Conservation (phyloP, 2,797 vertebrate genomes). For the Fistularia commersonii region DNA sequence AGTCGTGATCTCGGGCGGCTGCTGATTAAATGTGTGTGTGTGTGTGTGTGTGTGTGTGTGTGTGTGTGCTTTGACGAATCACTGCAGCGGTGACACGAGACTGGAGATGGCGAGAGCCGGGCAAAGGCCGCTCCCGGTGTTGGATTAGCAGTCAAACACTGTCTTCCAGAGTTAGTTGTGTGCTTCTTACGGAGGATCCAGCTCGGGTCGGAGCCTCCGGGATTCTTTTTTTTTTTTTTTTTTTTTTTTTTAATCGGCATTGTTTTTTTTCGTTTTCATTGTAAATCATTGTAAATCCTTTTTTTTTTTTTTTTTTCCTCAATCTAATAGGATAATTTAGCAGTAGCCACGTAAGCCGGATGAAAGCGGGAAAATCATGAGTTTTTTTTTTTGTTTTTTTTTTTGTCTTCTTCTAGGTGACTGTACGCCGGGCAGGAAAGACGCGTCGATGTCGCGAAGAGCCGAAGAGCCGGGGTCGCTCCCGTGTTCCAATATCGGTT, state of each 20-base stretch:
- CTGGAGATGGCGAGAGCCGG: slow-evolving; percentile 51
- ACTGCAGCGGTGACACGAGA: slow-evolving; percentile 41
- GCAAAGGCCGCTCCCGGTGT: slow-evolving; percentile 46
- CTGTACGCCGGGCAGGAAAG: too few species aligned
- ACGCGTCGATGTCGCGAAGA: slow-evolving; percentile 50
- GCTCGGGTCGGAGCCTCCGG: slow-evolving; percentile 52
- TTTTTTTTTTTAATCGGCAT: too few species aligned
- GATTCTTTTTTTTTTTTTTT: slow-evolving; percentile 25
- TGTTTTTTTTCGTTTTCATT: slow-evolving; percentile 1
- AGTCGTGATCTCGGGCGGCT: slow-evolving; percentile 62
- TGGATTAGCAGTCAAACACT: slow-evolving; percentile 42
- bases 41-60: slow-evolving; percentile 19
- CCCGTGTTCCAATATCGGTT: slow-evolving; percentile 50
- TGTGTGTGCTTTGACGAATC: slow-evolving; percentile 66
- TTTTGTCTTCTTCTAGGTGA: too few species aligned
- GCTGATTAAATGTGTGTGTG: slow-evolving; percentile 64
- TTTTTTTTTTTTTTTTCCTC: too few species aligned
- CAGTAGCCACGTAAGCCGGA: slow-evolving; percentile 68
- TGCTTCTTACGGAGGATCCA: slow-evolving; percentile 69
- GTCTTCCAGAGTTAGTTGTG: slow-evolving; percentile 64
- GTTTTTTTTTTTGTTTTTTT: not conserved
- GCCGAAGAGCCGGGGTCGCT: slow-evolving; percentile 53
- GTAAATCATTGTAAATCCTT: too few species aligned
- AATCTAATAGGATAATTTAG: slow-evolving; percentile 60
- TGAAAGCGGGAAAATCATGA: slow-evolving; percentile 55